phyloP scores from a whole-genome alignment of 2,888 invertebrate species.

The Seladonia tumulorum region DNA sequence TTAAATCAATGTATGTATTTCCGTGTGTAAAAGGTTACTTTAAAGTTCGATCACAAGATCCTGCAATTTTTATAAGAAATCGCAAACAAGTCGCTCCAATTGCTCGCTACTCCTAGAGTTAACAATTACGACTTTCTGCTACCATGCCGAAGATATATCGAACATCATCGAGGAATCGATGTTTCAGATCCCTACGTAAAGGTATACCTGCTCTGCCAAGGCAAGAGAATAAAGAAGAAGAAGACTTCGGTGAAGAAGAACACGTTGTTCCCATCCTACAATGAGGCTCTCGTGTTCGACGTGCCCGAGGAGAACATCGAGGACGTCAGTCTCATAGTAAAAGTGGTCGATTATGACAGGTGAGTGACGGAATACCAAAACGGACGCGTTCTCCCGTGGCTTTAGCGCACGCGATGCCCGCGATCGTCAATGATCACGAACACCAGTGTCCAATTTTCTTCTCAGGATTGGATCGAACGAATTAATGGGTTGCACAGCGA shows the following conservation, averaged over 20 bases:
- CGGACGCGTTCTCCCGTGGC: not conserved
- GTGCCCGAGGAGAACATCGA: conserved; percentile 93
- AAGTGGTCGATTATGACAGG: conserved; percentile 96
- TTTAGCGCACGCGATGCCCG: not conserved
- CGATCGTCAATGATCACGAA: not conserved
- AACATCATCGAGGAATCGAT: not conserved
- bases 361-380: conserved; percentile 81
- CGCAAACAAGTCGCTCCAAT: too few species aligned
- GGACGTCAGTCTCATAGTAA: conserved; percentile 92
- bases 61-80: too few species aligned
- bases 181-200: conserved; percentile 96
- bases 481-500: conserved; percentile 93
- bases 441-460: not conserved
- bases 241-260: conserved; percentile 96
- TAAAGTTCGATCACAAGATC: too few species aligned
- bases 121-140: not conserved
- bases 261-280: conserved; percentile 95
- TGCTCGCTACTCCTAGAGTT: not conserved
- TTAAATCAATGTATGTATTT: too few species aligned
- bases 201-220: conserved; percentile 94
- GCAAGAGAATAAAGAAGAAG: conserved; percentile 96
- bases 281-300: conserved; percentile 97
- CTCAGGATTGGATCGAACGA: conserved; percentile 94
- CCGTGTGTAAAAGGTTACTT: too few species aligned
- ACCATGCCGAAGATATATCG: not conserved